A percentile compares a stretch with the other conserved stretches of the same genome.
These are phyloP conservation scores for Armadillidium nasatum DNA, from an alignment of 1,140 invertebrate genomes.

Conservation along the genomic window DNA sequence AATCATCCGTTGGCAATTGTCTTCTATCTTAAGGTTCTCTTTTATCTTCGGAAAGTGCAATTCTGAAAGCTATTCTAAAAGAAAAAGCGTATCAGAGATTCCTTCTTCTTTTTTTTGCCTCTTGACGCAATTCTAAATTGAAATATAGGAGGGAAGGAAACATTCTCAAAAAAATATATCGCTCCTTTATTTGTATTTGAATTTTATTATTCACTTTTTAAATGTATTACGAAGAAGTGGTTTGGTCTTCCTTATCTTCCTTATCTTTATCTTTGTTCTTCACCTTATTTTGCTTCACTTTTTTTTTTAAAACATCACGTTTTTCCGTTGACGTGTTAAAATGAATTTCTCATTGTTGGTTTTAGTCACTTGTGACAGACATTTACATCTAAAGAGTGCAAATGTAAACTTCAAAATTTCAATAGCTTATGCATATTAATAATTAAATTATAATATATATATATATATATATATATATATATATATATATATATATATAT, in stretches of 20 bases:
- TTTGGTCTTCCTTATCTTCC: too few species aligned
- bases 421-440: too few species aligned
- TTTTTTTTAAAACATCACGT: too few species aligned
- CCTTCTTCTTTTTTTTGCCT: background rate
- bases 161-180: background rate
- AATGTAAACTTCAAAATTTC: too few species aligned
- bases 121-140: slow-evolving; percentile 8
- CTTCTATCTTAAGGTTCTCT: slow-evolving; percentile 4
- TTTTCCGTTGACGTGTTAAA: too few species aligned
- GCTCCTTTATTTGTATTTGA: slow-evolving; percentile 4
- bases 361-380: too few species aligned
- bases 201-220: background rate
- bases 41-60: slow-evolving; percentile 1
- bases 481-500: slow-evolving; percentile 14
- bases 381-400: too few species aligned
- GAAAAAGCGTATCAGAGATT: background rate
- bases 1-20: slow-evolving; percentile 9
- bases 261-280: too few species aligned
- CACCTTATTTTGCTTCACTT: too few species aligned
- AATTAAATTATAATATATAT: too few species aligned
- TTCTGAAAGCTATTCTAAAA: background rate
- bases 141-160: background rate
- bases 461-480: slow-evolving; percentile 5
- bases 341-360: too few species aligned
- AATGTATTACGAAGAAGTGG: background rate